These are phyloP conservation scores for Typhlichthys subterraneus DNA, from an alignment of 2,797 vertebrate genomes.

Conservation along the genomic window DNA sequence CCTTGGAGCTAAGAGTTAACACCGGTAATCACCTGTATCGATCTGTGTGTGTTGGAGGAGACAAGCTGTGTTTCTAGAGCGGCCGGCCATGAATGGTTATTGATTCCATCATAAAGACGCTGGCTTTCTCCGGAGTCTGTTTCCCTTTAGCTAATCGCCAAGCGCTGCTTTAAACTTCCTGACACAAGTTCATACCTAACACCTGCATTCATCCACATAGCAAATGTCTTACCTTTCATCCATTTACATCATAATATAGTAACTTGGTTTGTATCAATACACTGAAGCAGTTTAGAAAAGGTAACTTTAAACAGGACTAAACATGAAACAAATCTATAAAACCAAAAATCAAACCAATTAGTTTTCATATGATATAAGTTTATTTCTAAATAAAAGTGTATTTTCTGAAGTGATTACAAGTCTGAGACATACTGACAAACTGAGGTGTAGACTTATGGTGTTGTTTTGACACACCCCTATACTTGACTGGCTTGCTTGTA, in stretches of 20 bases:
- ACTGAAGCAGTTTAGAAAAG: too few relatives aligned
- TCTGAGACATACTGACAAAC: constrained; percentile 13
- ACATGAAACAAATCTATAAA: too few relatives aligned
- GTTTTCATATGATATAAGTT: too few relatives aligned
- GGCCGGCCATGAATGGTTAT: constrained; percentile 68
- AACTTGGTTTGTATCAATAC: too few relatives aligned
- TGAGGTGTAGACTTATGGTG: constrained; percentile 82
- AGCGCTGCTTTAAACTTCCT: constrained; percentile 32
- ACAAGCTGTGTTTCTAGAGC: constrained; percentile 57
- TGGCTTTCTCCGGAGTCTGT: constrained; percentile 52
- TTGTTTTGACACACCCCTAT: constrained; percentile 33
- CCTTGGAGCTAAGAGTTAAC: constrained; percentile 56
- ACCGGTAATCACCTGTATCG: constrained; percentile 73
- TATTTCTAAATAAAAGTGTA: too few relatives aligned
- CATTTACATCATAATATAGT: background rate
- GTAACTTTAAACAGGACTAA: too few relatives aligned
- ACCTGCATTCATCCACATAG: constrained; percentile 28
- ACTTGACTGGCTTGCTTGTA: too few relatives aligned
- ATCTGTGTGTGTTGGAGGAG: constrained; percentile 62
- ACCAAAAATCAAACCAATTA: too few relatives aligned
- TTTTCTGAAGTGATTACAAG: too few relatives aligned
- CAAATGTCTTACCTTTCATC: background rate
- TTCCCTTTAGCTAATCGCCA: constrained; percentile 67
- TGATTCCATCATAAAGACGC: constrained; percentile 69
- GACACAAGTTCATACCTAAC: constrained; percentile 44